Evolutionary conservation across 1,140 invertebrate species (phyloP), one percentile per base, ranked within the genome.

Genomic region (Plectus sambesii): DNA sequence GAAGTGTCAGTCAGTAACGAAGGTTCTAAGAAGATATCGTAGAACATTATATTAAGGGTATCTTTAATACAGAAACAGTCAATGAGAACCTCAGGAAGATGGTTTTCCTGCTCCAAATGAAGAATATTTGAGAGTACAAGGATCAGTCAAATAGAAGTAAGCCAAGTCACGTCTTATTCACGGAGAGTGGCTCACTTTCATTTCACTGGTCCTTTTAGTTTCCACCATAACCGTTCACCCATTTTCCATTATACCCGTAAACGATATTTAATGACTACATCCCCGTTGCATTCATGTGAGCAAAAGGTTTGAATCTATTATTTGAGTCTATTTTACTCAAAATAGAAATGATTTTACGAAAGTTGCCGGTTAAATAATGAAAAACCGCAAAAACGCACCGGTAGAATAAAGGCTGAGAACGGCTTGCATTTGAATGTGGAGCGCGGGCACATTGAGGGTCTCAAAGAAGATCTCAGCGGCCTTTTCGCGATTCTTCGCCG

Each of bases 381-480:
- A 47, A 6, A 51, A 20, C 38, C 9, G 26, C 23, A 19, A 25
- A 3, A 23, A 29, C 29, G 20, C 55, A 81, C 85, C 56, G n/a
- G 66, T 58, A 20, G 64, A 66, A 81, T 76, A 97, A 82, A 99
- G 81, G 80, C 89, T 94, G 53, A 99, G 79, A 39, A 99, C 93
- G 51, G 94, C 93, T 75, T 98, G 94, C 84, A 98, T 94, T 20
- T 93, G 97, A 33, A 98, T 84, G 74, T 93, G 97, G 36, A 98
- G 75, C 15, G 93, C 94, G 54, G 94, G 94, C 42, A 92, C 93
- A 75, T 98, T 97, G 69, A 99, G 90, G 2, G 89, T 87, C 75
- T 99, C 94, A 72, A 99, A 99, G 73, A 99, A 94, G 66, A 98
- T 88, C 76, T 99, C 94, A 1, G 92, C 92, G 12, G 90, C 83